Base-by-base conservation (phyloP, 1,140 invertebrate genomes). In the Ganaspis sp. region DNA sequence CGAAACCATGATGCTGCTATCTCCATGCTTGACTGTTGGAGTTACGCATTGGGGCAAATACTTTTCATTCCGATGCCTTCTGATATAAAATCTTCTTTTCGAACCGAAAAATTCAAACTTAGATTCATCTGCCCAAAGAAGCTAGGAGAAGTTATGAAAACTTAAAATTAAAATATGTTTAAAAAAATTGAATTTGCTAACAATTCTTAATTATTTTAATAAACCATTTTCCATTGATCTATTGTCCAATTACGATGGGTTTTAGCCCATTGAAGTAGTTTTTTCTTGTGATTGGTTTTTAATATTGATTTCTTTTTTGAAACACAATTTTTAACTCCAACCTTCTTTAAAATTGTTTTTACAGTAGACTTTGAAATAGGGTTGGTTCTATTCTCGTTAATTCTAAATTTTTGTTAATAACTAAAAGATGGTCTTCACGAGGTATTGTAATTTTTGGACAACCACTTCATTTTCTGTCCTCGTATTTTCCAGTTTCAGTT, bases 21-120 rank as follows among this genome's bases (percentile, higher is more conserved):
- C 82, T 29, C 81, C 80, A 80, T 85, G 75, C 78, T 86, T 87
- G 11, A 87, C 82, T n/a, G 81, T 83, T 3, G 82, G 75, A 29
- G 71, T 72, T 26, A 85, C 75, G 71, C 81, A 84, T 69, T 80
- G 17, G 4, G 69, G 17, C 49, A 49, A 34, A 6, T 80, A 49
- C 70, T 77, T 70, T 80, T 85, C 81, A n/a, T 21, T 54, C 17
- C 38, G 1, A 70, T 38, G 69, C 72, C 82, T 69, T 40, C 84
- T 69, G 34, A 87, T 78, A 69, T 76, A 80, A 23, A 76, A 23
- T 49, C 75, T 77, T 38, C 80, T 58, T 73, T 77, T 80, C 8
- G 38, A 73, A 0, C 80, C 79, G 76, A 84, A 85, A 23, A 81
- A 26, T 73, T 86, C 78, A 78, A 86, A 86, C 72, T 82, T 85